Base-by-base conservation (phyloP, 2,797 vertebrate species). In the Chromis chromis region DNA sequence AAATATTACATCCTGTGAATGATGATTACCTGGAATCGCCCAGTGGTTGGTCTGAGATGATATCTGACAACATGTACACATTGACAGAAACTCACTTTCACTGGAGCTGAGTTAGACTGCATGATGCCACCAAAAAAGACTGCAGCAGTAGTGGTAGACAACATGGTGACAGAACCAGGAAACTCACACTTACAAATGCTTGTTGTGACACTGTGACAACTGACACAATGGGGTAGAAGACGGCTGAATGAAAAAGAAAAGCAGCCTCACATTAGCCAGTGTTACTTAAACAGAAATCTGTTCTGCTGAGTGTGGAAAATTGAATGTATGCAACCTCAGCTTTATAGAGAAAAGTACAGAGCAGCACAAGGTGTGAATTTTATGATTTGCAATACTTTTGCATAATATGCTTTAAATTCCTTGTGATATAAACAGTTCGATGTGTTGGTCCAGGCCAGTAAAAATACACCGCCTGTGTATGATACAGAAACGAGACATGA, bases 31-130 rank as follows among this genome's bases (percentile, higher is more conserved):
- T 24, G 19, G 9, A 57, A 27, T 65, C 40, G 56, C 19, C 53
- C 46, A 6, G 11, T 48, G 16, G 31, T 19, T 50, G 44, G 11
- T 53, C 28, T 21, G 33, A 61, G 14, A 52, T 6, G 4, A 52
- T 57, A 36, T 55, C 40, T 40, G 55, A 58, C 61, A 73, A 61
- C 60, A 40, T 74, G 69, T 65, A 62, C 68, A 50, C 50, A 25
- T 14, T 57, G 77, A 71, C 63, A 69, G 28, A 65, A 24, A 81
- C 42, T 57, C 69, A 36, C 39, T 76, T 70, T 63, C 42, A 19
- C 24, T 39, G 42, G 4, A 25, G 9, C 12, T 69, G 76, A 68
- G 6, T 31, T 25, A 3, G 28, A 19, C 17, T 44, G 46, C n/a
- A 48, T n/a, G 21, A 60, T 62, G n/a, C 25, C 24, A 48, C 19